These are phyloP conservation scores for Mormyrus lacerda DNA, from an alignment of 2,113 vertebrate species.

Conservation along the genomic window DNA sequence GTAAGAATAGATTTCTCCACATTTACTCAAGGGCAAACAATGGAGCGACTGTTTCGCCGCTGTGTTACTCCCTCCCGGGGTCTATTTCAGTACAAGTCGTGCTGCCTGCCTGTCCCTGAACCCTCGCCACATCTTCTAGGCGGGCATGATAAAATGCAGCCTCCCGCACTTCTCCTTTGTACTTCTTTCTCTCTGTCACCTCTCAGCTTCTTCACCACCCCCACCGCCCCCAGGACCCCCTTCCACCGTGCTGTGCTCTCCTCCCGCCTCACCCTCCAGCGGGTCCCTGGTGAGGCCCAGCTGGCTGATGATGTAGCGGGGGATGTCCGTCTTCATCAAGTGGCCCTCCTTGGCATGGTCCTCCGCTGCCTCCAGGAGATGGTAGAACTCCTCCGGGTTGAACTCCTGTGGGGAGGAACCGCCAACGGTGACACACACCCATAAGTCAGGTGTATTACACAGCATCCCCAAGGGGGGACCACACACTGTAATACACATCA, in stretches of 20 bases:
- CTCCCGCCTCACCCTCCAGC: constrained; percentile 75
- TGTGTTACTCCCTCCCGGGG: neutral
- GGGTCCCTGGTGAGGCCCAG: constrained; percentile 94
- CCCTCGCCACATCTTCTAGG: neutral
- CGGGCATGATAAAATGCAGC: neutral
- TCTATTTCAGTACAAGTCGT: neutral
- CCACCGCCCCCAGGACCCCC: neutral
- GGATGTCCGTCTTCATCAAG: constrained; percentile 95
- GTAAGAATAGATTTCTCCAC: neutral
- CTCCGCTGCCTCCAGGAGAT: constrained; percentile 94
- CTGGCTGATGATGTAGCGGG: constrained; percentile 92
- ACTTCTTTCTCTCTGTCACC: neutral
- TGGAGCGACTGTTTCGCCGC: neutral
- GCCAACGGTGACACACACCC: neutral
- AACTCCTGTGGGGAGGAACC: constrained; percentile 70
- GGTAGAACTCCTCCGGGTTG: constrained; percentile 98
- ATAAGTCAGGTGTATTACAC: neutral
- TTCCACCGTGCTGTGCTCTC: neutral
- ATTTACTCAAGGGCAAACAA: neutral
- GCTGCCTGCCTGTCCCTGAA: neutral
- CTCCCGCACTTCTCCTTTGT: neutral
- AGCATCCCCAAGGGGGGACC: neutral
- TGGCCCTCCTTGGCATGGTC: constrained; percentile 97
- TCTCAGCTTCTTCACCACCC: neutral
- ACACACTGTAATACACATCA: neutral